phyloP scores from a whole-genome alignment of 2,888 invertebrate species.

The Andricus curvator region DNA sequence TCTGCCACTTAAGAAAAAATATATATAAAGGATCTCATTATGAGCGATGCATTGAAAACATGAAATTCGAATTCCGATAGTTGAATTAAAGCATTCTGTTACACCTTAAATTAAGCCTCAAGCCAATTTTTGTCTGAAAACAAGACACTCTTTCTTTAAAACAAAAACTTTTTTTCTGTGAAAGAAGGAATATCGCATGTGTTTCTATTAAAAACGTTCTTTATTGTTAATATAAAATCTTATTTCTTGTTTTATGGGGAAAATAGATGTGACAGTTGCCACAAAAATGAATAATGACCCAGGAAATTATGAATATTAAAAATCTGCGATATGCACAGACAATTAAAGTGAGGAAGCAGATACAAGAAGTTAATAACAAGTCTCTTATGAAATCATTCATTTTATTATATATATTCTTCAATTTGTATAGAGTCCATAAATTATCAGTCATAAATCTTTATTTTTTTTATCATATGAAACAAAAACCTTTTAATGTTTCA shows the following conservation, averaged over 20 bases:
- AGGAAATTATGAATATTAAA: slow-evolving; percentile 38
- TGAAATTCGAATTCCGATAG: background rate
- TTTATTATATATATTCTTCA: background rate
- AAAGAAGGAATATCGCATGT: too few species aligned
- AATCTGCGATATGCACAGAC: slow-evolving; percentile 7
- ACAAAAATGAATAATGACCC: slow-evolving; percentile 27
- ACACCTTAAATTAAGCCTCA: too few species aligned
- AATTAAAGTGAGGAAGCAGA: slow-evolving; percentile 8
- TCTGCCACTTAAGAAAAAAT: too few species aligned
- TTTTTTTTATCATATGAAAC: background rate
- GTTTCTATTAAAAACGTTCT: too few species aligned
- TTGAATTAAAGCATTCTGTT: too few species aligned
- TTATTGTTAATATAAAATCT: background rate
- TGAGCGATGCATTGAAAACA: background rate
- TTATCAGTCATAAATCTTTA: background rate
- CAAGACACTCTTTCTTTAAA: too few species aligned
- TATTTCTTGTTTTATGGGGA: background rate
- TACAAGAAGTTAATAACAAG: background rate
- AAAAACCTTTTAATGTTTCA: too few species aligned
- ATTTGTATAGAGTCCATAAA: slow-evolving; percentile 1
- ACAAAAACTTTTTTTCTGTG: too few species aligned
- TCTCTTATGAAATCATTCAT: background rate
- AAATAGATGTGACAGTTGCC: background rate
- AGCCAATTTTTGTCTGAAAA: too few species aligned
- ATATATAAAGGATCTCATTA: too few species aligned